These are phyloP conservation scores for Lasioglossum zephyrum DNA, from an alignment of 2,888 invertebrate species.

Conservation along the genomic window DNA sequence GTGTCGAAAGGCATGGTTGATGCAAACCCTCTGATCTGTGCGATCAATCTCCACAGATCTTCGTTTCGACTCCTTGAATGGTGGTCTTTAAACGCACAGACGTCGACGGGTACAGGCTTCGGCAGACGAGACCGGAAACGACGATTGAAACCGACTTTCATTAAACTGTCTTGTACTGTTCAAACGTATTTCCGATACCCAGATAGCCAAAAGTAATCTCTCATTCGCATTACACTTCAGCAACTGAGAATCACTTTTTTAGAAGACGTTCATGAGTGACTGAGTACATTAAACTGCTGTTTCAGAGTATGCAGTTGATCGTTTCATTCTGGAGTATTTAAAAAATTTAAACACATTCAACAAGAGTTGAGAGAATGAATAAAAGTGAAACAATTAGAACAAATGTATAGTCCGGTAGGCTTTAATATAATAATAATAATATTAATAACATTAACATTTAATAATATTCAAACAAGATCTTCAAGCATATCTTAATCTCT, in stretches of 20 bases:
- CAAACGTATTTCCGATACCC: not conserved
- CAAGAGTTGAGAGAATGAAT: not conserved
- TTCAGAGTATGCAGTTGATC: not conserved
- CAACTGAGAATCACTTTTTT: not conserved
- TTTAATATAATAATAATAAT: not conserved
- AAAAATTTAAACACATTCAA: not conserved
- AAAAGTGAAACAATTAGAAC: not conserved
- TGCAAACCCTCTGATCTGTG: slow-evolving; percentile 64
- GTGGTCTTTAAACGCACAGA: slow-evolving; percentile 33
- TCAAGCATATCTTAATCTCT: not conserved
- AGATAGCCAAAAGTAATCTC: too few species aligned
- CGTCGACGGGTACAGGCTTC: not conserved
- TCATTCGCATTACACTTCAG: not conserved
- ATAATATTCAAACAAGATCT: too few species aligned
- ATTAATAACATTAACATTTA: too few species aligned
- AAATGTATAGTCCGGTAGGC: not conserved
- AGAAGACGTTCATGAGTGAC: not conserved
- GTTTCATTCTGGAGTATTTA: not conserved
- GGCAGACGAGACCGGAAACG: not conserved
- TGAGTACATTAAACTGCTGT: not conserved
- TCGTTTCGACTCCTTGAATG: slow-evolving; percentile 38
- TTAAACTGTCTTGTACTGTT: not conserved
- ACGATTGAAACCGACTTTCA: not conserved
- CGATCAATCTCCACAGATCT: slow-evolving; percentile 52
- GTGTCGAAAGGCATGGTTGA: slow-evolving; percentile 61